Conservation (phyloP, 1,140 invertebrate genomes). For the Drosophila lowei region DNA sequence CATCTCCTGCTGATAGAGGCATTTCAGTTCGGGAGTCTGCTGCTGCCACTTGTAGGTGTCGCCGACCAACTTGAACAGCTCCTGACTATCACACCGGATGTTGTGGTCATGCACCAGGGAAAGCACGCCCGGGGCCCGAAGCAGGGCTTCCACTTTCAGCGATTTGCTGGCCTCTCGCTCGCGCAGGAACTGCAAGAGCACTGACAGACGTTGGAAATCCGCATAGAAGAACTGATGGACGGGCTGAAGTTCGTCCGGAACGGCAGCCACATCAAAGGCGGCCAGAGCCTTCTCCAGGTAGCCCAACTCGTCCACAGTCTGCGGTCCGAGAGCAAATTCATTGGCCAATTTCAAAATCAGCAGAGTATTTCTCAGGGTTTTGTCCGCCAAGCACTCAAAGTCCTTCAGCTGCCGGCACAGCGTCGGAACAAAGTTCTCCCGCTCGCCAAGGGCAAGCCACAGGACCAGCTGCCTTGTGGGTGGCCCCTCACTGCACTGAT, state of each 20-base stretch:
- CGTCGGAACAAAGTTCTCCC: constrained; percentile 63
- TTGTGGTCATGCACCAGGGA: constrained; percentile 61
- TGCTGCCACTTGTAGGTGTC: constrained; percentile 66
- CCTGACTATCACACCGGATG: constrained; percentile 51
- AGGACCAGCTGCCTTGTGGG: constrained; percentile 56
- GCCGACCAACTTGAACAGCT: constrained; percentile 50
- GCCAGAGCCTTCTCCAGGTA: constrained; percentile 44
- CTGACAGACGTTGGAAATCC: constrained; percentile 68
- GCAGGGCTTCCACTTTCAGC: constrained; percentile 61
- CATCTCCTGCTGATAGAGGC: constrained; percentile 52
- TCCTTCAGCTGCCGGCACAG: constrained; percentile 56
- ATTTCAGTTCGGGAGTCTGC: constrained; percentile 46
- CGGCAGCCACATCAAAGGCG: constrained; percentile 43
- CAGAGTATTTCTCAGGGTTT: constrained; percentile 59
- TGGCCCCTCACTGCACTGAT: constrained; percentile 7
- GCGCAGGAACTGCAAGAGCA: constrained; percentile 58
- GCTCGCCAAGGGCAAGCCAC: constrained; percentile 36
- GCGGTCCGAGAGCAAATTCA: constrained; percentile 57
- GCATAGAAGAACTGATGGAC: constrained; percentile 72
- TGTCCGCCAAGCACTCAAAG: constrained; percentile 53
- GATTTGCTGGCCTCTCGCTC: constrained; percentile 42
- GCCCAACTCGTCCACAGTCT: constrained; percentile 62
- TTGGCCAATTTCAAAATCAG: constrained; percentile 68
- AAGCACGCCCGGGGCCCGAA: constrained; percentile 53
- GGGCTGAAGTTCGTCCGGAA: constrained; percentile 47